Base-by-base conservation (phyloP, 2,797 vertebrate genomes). In the Lepus townsendii region DNA sequence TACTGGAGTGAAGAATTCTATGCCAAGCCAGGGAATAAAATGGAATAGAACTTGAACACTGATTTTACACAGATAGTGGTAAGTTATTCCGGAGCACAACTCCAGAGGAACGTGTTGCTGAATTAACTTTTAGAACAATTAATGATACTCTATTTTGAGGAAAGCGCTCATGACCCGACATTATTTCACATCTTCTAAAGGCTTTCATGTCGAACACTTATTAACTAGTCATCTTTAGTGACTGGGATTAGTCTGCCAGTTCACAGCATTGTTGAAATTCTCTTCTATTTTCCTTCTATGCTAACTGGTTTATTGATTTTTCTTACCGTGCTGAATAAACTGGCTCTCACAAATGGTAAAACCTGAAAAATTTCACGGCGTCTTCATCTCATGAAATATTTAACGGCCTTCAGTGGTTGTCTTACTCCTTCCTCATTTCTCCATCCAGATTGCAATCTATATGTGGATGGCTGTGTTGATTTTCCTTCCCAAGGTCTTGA, bases 271-370 rank as follows among this genome's bases (percentile, higher is more conserved):
- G 19, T 16, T 78, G 54, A 95, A 88, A 94, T 90, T 82, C 5
- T 91, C 19, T 92, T 90, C 26, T 88, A 54, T n/a, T 94, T 91
- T 72, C 10, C 17, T 88, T 72, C 65, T 27, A 71, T 78, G 50
- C n/a, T 72, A 88, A 65, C 63, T 76, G 63, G 4, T 54, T 73
- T 82, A 93, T 26, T 77, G 83, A 84, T 66, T 88, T 89, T 57
- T 84, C 73, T 72, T 91, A 62, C 1, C 73, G n/a, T 73, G 73
- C 27, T 80, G 38, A 24, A 50, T 65, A 93, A 50, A 84, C 19
- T 84, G 62, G 20, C 27, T 95, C 90, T 88, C 57, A 27, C 24
- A 86, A 92, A 71, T 38, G 11, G 71, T 32, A 90, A 94, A 75
- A 88, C 5, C 6, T 90, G 24, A 77, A 73, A 71, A 84, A 20